phyloP scores from a whole-genome alignment of 2,888 invertebrate species.

The Blera fallax region DNA sequence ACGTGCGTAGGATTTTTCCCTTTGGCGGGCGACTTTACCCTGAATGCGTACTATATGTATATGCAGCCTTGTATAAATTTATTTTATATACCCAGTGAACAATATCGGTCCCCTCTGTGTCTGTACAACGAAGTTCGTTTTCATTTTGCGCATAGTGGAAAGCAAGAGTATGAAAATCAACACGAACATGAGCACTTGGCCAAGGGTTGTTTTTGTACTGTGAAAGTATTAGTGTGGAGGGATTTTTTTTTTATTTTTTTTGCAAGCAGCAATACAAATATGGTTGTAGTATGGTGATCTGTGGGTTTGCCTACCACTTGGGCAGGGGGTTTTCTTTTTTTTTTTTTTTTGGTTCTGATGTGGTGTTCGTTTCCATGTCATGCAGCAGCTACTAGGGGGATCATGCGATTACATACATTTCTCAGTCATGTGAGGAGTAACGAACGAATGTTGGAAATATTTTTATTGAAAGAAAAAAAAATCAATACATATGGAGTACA shows the following conservation, averaged over 20 bases:
- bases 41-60: neutral
- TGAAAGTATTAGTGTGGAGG: conserved; percentile 7
- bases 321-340: neutral
- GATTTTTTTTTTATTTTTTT: conserved; percentile 19
- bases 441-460: neutral
- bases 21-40: conserved; percentile 23
- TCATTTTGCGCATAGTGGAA: neutral
- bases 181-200: neutral
- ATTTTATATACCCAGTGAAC: conserved; percentile 47
- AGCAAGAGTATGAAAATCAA: neutral
- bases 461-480: neutral
- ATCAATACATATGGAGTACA: neutral
- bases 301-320: neutral
- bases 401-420: conserved; percentile 1
- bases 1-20: conserved; percentile 38
- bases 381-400: neutral
- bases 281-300: conserved; percentile 10
- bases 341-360: neutral
- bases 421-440: neutral
- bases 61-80: neutral
- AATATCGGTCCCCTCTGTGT: conserved; percentile 58
- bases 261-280: neutral
- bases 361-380: neutral
- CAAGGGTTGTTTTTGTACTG: conserved; percentile 28
- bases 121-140: neutral